These are phyloP conservation scores for Drosophila kikkawai DNA, from an alignment of 1,140 invertebrate species.

Conservation along the genomic window DNA sequence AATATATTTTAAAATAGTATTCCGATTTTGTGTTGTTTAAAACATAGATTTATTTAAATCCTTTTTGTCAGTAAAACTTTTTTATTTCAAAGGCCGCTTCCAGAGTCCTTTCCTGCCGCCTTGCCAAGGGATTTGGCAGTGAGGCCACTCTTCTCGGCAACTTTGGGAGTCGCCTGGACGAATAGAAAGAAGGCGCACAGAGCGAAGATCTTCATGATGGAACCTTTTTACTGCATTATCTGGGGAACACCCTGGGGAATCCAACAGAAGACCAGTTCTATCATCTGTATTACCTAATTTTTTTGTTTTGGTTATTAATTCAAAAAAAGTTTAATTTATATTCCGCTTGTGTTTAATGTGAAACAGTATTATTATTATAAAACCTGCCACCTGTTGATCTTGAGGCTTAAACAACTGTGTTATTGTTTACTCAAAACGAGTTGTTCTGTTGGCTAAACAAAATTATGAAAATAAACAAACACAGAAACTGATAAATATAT, in stretches of 20 bases:
- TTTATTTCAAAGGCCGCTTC: not conserved
- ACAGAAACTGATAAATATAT: not conserved
- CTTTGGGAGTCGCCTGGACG: slow-evolving; percentile 4
- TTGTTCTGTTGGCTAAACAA: not conserved
- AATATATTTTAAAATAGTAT: not conserved
- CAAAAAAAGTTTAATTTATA: not conserved
- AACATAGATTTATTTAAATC: not conserved
- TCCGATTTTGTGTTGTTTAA: not conserved
- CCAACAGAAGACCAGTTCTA: not conserved
- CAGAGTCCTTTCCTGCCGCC: not conserved
- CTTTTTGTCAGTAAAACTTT: not conserved
- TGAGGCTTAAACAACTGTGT: not conserved
- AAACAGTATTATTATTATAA: not conserved
- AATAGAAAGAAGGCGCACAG: not conserved
- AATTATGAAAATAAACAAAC: not conserved
- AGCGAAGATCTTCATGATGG: slow-evolving; percentile 9
- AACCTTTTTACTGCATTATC: not conserved
- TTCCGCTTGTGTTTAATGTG: not conserved
- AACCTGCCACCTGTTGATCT: not conserved
- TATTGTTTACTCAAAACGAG: not conserved
- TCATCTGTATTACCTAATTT: not conserved
- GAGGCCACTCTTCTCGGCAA: not conserved
- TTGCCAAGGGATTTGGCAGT: not conserved
- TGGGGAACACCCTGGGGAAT: not conserved
- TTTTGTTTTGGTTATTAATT: not conserved